These are phyloP conservation scores for Enteromius paludinosus DNA, from an alignment of 2,797 vertebrate species.

Conservation along the genomic window DNA sequence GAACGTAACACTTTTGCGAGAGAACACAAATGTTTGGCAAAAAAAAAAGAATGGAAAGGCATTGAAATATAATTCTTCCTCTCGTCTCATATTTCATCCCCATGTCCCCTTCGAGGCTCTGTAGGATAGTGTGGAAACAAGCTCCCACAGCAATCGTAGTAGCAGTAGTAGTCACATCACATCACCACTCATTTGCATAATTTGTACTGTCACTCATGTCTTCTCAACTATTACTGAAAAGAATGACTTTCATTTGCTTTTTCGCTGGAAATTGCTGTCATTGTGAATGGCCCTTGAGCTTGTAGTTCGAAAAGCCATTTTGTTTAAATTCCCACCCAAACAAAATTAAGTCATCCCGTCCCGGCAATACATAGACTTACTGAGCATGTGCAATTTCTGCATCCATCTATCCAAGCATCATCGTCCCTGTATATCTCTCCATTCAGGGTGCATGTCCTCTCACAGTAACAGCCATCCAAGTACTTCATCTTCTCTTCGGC, in stretches of 20 bases:
- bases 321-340: background rate
- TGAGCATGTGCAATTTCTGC: slow-evolving; percentile 88
- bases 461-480: slow-evolving; percentile 88
- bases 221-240: background rate
- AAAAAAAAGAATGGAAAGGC: background rate
- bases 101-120: background rate
- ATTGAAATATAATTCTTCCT: background rate
- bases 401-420: slow-evolving; percentile 86
- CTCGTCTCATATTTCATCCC: background rate
- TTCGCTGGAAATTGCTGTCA: background rate
- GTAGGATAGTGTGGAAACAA: background rate
- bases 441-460: slow-evolving; percentile 84
- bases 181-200: slow-evolving; percentile 7
- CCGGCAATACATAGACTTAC: slow-evolving; percentile 67
- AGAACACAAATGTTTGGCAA: background rate
- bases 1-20: background rate
- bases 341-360: background rate
- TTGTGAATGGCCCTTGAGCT: background rate
- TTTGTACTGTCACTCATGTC: background rate
- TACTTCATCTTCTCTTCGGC: slow-evolving; percentile 88
- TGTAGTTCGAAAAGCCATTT: background rate
- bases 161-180: background rate
- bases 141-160: background rate
- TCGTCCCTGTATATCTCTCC: slow-evolving; percentile 83
- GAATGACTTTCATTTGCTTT: background rate